Evolutionary conservation across 2,888 invertebrate genomes (phyloP).

Genomic region (Erannis defoliaria): DNA sequence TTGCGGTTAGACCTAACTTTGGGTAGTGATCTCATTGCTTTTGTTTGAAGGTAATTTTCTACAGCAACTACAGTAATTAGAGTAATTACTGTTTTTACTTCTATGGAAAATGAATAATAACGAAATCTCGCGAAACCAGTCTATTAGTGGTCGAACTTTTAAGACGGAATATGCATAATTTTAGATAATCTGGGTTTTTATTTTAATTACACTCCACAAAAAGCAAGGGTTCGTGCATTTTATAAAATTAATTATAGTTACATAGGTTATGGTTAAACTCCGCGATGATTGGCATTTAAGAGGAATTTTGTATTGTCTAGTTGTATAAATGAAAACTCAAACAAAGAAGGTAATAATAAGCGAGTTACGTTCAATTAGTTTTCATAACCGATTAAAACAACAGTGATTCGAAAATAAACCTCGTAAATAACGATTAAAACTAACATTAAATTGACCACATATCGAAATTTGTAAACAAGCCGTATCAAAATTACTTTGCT

Average conservation of each 20-base stretch:
- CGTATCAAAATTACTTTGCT: slow-evolving; percentile 18
- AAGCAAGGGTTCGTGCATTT: no score
- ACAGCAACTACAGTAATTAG: slow-evolving; percentile 50
- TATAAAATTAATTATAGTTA: no score
- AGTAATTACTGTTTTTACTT: slow-evolving; percentile 53
- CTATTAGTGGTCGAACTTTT: background rate
- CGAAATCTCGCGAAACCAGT: slow-evolving; percentile 4
- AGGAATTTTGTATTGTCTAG: no score
- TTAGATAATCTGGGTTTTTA: no score
- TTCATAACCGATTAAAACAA: background rate
- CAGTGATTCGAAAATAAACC: slow-evolving; percentile 3
- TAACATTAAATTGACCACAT: slow-evolving; percentile 5
- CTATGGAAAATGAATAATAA: slow-evolving; percentile 50
- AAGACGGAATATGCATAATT: background rate
- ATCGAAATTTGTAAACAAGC: slow-evolving; percentile 7
- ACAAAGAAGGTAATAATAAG: no score
- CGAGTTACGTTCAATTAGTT: background rate
- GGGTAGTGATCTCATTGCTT: slow-evolving; percentile 63
- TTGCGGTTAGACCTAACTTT: slow-evolving; percentile 60
- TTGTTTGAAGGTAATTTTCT: slow-evolving; percentile 66
- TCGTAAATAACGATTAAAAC: background rate
- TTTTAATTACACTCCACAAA: no score
- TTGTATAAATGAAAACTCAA: no score
- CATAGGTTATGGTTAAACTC: no score
- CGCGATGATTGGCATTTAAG: no score